Evolutionary conservation across 2,888 invertebrate species (phyloP), one percentile per base, ranked within the genome.

Genomic region (Limnephilus lunatus): DNA sequence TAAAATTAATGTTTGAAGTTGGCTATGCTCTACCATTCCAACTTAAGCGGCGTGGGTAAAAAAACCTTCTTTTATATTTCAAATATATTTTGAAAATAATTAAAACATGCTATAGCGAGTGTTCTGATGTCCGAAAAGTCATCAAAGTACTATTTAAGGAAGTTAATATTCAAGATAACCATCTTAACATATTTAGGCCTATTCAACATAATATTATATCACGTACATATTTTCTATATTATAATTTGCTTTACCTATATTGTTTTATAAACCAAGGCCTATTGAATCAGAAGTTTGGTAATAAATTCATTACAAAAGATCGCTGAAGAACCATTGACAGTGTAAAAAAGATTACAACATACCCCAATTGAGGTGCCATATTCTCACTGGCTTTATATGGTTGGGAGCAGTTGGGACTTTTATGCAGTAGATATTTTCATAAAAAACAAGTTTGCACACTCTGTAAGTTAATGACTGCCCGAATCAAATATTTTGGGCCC

Each of bases 1-100:
- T 82, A 82, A 82, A 82, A 82, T 82, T 31, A 32, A 82, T 32
- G 82, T 82, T 82, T 82, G 30, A 82, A 82, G 82, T 82, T 82
- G 32, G 82, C 15, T 82, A 82, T 82, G 82, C 82, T 82, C 82
- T 82, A 19, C 68, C 25, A 25, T 68, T 68, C 25, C 25, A 68
- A 68, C 68, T 68, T 68, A 53, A 53, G 11, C 68, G 5, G n/a
- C n/a, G 25, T 68, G 68, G 25, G 68, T n/a, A 68, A 68, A 68
- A 68, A 68, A 44, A 12, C 12, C 44, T 44, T 12, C 5, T 44
- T 44, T 44, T 44, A 44, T 44, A 44, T 44, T 44, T 44, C 11
- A 44, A 44, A 68, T 7, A 68, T 68, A 68, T 19, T 53, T 53
- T 53, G 53, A 53, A 15, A 53, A 53, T 19, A 68, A 68, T 25